Evolutionary conservation across 2,797 vertebrate species (phyloP).

Genomic region (Crenichthys baileyi): DNA sequence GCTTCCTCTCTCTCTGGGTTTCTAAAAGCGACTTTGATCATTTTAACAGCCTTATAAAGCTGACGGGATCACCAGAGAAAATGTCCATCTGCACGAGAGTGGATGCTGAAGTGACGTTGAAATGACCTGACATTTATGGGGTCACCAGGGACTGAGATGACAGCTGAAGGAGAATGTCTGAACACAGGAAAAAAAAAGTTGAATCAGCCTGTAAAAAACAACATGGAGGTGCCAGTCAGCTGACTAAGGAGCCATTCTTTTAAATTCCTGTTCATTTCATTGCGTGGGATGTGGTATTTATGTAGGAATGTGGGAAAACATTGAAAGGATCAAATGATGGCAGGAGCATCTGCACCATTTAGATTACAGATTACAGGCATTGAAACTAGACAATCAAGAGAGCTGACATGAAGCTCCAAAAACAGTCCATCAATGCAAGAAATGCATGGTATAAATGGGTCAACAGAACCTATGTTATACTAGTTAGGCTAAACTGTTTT

Average conservation of each 20-base stretch:
- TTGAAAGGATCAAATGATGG: not conserved
- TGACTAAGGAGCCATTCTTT: slow-evolving; percentile 15
- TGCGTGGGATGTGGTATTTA: not conserved
- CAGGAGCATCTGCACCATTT: not conserved
- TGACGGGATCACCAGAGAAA: slow-evolving; percentile 70
- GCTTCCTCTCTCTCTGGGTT: slow-evolving; percentile 41
- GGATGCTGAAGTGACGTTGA: slow-evolving; percentile 69
- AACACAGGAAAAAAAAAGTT: slow-evolving; percentile 1
- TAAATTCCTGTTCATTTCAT: not conserved
- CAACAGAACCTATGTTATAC: no score
- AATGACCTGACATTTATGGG: slow-evolving; percentile 74
- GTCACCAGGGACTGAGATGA: slow-evolving; percentile 54
- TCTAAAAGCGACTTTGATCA: slow-evolving; percentile 72
- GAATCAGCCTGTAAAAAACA: slow-evolving; percentile 26
- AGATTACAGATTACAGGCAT: not conserved
- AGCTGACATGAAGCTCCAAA: no score
- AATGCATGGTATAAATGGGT: no score
- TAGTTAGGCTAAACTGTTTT: no score
- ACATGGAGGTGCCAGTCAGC: slow-evolving; percentile 41
- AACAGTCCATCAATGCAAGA: no score
- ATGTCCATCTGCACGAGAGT: slow-evolving; percentile 56
- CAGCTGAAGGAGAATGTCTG: slow-evolving; percentile 40
- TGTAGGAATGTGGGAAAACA: not conserved
- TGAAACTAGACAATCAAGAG: no score
- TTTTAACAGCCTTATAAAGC: slow-evolving; percentile 75